Evolutionary conservation across 2,113 vertebrate genomes (phyloP).

Genomic region (Planiliza haematocheilus): DNA sequence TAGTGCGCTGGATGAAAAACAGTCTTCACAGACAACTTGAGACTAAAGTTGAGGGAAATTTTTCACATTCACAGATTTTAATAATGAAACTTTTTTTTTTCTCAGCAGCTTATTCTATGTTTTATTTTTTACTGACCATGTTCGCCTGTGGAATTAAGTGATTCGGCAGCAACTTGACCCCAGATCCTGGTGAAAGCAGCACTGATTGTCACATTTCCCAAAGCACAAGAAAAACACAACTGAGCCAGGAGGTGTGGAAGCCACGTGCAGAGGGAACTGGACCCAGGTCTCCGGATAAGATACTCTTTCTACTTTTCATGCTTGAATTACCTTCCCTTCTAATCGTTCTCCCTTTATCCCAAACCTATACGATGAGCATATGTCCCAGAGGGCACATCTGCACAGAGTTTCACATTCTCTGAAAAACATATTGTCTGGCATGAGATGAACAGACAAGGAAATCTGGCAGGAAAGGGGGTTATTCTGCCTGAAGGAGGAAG

Average conservation of each 20-base stretch:
- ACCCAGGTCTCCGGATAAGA: conserved; percentile 24
- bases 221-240: conserved; percentile 52
- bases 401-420: conserved; percentile 65
- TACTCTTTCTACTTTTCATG: conserved; percentile 53
- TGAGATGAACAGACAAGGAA: conserved; percentile 71
- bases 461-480: conserved; percentile 63
- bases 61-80: too few relatives aligned
- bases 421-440: conserved; percentile 70
- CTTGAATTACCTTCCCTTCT: conserved; percentile 64
- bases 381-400: conserved; percentile 68
- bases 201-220: conserved; percentile 9
- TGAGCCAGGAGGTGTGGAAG: conserved; percentile 66
- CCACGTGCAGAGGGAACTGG: conserved; percentile 68
- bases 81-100: neutral
- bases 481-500: conserved; percentile 53
- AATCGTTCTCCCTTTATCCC: conserved; percentile 49
- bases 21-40: too few relatives aligned
- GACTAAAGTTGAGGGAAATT: too few relatives aligned
- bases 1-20: too few relatives aligned
- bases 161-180: conserved; percentile 23
- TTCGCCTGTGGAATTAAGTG: neutral
- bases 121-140: neutral
- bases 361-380: conserved; percentile 59
- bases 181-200: conserved; percentile 26
- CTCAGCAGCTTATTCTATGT: neutral